A percentile compares a stretch with the other conserved stretches of the same genome.
These are phyloP conservation scores for Synergus japonicus DNA, from an alignment of 2,888 invertebrate species.

Conservation along the genomic window DNA sequence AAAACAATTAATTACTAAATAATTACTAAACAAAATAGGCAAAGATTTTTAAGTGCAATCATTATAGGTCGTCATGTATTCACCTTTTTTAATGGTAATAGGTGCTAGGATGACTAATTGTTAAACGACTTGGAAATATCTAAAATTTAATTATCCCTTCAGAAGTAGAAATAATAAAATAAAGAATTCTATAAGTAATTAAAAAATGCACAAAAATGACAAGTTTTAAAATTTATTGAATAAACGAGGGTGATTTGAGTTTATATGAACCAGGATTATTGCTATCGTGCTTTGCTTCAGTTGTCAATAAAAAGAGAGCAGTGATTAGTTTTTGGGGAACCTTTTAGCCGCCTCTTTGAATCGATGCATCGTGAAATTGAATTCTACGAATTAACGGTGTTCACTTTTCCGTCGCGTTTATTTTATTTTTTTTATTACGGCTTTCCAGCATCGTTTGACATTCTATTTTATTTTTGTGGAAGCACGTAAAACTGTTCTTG, in stretches of 20 bases:
- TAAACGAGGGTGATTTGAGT: background rate
- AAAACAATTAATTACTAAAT: too few species aligned
- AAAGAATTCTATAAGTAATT: too few species aligned
- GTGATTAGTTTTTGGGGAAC: conserved; percentile 19
- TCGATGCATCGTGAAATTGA: conserved; percentile 36
- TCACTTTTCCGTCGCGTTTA: conserved; percentile 18
- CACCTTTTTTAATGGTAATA: too few species aligned
- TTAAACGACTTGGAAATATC: too few species aligned
- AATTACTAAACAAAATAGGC: too few species aligned
- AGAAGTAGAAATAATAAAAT: too few species aligned
- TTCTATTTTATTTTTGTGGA: conserved; percentile 6
- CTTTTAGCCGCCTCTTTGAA: conserved; percentile 1
- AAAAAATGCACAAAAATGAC: background rate
- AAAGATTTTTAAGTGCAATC: too few species aligned
- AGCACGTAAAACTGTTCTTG: conserved; percentile 1
- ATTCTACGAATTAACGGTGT: conserved; percentile 28
- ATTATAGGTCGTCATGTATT: too few species aligned
- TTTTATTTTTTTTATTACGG: conserved; percentile 5
- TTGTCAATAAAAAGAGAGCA: conserved; percentile 9
- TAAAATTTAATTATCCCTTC: too few species aligned
- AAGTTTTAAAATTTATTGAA: background rate
- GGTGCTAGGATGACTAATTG: too few species aligned
- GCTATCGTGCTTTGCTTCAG: background rate
- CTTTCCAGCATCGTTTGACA: conserved; percentile 19
- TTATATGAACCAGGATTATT: conserved; percentile 13